Evolutionary conservation across 2,888 invertebrate genomes (phyloP), one percentile per base, ranked within the genome.

Genomic region (Leptopilina drosophilae): DNA sequence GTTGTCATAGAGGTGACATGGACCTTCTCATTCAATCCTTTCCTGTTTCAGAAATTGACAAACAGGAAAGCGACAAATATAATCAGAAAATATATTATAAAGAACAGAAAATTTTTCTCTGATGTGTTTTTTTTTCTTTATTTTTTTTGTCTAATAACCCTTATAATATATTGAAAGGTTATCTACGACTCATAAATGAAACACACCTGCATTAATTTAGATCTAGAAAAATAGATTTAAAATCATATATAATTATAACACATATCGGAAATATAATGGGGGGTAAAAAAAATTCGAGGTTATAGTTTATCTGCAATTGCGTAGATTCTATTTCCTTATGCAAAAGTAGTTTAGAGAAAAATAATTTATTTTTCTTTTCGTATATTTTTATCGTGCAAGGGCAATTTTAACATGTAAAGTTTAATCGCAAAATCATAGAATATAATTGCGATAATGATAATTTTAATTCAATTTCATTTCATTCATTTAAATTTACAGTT

Each of bases 1-100:
- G 69, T 20, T 69, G 53, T 69, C 49, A 69, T 53, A 69, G 33
- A 33, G 69, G 53, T 69, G 53, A 53, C 53, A 69, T 26, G 26
- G 9, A 14, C n/a, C 33, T n/a, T 69, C n/a, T 33, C 53, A 69
- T 5, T 64, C 20, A 49, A 26, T n/a, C 20, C 7, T 53, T 69
- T 69, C 69, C 53, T 69, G 53, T 53, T 69, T 49, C 6, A 46
- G 20, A 33, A 7, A 4, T 8, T 49, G 20, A 7, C 33, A 7
- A 33, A 14, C 8, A 14, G 49, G 49, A 69, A 53, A n/a, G 5
- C 49, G 49, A 49, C 49, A 49, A 49, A 49, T 46, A 46, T 49
- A 49, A 49, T 49, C 49, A 11, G 12, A 49, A 49, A 49, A 33
- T 33, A 33, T 33, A 33, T 33, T 11, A 49, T 49, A 49, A 49